These are phyloP conservation scores for Ditylenchus weischeri DNA, from an alignment of 2,888 invertebrate genomes.

Conservation along the genomic window DNA sequence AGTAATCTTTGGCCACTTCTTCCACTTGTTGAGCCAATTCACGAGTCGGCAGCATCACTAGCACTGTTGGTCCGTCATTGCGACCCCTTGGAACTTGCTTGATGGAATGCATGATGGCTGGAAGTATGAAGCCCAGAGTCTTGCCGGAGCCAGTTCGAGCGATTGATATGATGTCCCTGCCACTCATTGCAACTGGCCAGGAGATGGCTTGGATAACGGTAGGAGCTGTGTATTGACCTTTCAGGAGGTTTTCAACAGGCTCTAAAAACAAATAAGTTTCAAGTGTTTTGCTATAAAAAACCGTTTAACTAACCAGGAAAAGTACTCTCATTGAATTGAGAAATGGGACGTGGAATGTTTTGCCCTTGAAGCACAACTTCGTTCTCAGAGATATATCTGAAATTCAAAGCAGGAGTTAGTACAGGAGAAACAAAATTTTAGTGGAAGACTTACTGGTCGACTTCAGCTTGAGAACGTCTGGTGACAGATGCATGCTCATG, in stretches of 20 bases:
- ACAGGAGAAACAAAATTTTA: no score
- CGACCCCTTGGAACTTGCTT: constrained; percentile 78
- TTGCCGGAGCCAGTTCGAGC: constrained; percentile 77
- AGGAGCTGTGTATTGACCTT: constrained; percentile 50
- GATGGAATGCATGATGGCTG: constrained; percentile 85
- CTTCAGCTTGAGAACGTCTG: constrained; percentile 30
- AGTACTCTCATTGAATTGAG: constrained; percentile 82
- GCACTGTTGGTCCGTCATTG: constrained; percentile 82
- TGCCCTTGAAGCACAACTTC: constrained; percentile 80
- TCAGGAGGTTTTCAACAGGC: constrained; percentile 15
- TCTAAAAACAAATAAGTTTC: constrained; percentile 18
- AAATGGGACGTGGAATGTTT: constrained; percentile 78
- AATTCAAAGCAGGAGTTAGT: constrained; percentile 57
- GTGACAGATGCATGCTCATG: constrained; percentile 31
- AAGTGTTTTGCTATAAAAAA: not conserved
- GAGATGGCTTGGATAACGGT: constrained; percentile 74
- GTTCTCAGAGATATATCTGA: constrained; percentile 72
- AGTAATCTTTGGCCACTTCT: constrained; percentile 86
- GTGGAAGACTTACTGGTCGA: constrained; percentile 57
- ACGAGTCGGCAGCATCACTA: constrained; percentile 59
- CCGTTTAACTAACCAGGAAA: constrained; percentile 66
- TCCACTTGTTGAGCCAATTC: constrained; percentile 64
- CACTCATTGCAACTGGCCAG: constrained; percentile 87
- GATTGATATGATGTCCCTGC: constrained; percentile 90
- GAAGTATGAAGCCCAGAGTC: constrained; percentile 69